Percentiles rank a stretch among this genome's conserved stretches.
phyloP scores from a whole-genome alignment of 2,888 invertebrate species.

The Chydorus sphaericus region DNA sequence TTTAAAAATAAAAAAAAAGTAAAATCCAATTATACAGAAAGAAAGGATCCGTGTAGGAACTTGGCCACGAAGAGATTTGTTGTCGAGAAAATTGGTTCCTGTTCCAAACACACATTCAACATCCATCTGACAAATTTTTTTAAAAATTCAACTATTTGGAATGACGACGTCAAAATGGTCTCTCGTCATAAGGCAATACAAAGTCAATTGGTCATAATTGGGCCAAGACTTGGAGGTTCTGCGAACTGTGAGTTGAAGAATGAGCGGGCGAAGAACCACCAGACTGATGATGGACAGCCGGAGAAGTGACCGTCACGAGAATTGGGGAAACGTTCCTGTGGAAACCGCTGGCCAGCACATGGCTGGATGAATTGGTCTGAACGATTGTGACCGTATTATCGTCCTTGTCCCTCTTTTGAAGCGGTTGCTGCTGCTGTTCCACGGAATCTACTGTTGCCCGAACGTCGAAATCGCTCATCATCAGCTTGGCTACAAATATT shows the following conservation, averaged over 20 bases:
- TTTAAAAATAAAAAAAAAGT: no score
- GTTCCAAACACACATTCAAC: no score
- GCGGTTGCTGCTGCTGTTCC: not conserved
- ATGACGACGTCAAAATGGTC: no score
- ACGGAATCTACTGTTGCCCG: not conserved
- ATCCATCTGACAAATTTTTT: no score
- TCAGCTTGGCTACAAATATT: constrained; percentile 52
- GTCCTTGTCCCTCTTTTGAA: constrained; percentile 29
- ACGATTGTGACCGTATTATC: constrained; percentile 42
- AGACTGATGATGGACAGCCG: constrained; percentile 8
- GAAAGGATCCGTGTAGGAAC: no score
- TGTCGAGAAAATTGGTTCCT: no score
- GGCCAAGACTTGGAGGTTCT: constrained; percentile 13
- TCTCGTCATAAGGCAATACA: no score
- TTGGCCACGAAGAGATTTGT: no score
- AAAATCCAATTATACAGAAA: no score
- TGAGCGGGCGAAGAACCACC: not conserved
- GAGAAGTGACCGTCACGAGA: constrained; percentile 23
- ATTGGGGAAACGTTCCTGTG: constrained; percentile 19
- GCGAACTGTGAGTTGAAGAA: not conserved
- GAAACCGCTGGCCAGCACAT: constrained; percentile 27
- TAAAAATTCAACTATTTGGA: no score
- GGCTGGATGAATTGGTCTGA: constrained; percentile 43
- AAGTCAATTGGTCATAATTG: constrained; percentile 10
- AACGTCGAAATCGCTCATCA: not conserved